Evolutionary conservation across 1,140 invertebrate species (phyloP), one percentile per base, ranked within the genome.

Genomic region (Zaprionus ghesquierei): DNA sequence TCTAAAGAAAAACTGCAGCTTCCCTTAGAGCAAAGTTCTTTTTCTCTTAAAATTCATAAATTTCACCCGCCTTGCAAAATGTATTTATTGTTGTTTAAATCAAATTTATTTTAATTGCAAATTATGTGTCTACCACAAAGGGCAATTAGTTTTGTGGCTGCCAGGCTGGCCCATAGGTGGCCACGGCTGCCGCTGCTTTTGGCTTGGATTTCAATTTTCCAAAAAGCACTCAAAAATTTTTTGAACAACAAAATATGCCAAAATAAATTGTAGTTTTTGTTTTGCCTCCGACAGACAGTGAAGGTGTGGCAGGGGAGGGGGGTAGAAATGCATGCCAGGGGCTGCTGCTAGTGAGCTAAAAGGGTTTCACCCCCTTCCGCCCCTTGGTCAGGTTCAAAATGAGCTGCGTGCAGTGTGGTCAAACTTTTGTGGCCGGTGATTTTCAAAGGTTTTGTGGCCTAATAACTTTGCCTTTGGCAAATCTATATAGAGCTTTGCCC

Each of bases 71-170:
- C n/a, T n/a, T n/a, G n/a, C 41, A 27, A 27, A 65, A 64, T 76
- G 59, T 59, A 79, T 77, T 63, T 77, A 76, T 82, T 82, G 69
- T 69, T 81, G 53, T 73, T 70, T 70, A 65, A 51, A 44, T 74
- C 49, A 68, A 64, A 44, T 56, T 82, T 82, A 79, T 79, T 79
- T 81, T 79, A 79, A 77, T 77, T 87, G 63, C 75, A 86, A 85
- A 81, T 81, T 70, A 75, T 75, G 41, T 29, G 10, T 27, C 27
- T 59, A 12, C 46, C 46, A 62, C 60, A 51, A 62, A 62, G 35
- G 59, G 33, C 35, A 69, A 44, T 62, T 54, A 61, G 35, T 31
- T 10, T 20, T 58, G 41, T 18, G 51, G 60, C n/a, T n/a, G n/a
- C 23, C 20, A 29, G 22, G 8, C 13, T 12, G 38, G n/a, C 12